Evolutionary conservation across 2,888 invertebrate species (phyloP).

Genomic region (Pseudococcus longispinus): DNA sequence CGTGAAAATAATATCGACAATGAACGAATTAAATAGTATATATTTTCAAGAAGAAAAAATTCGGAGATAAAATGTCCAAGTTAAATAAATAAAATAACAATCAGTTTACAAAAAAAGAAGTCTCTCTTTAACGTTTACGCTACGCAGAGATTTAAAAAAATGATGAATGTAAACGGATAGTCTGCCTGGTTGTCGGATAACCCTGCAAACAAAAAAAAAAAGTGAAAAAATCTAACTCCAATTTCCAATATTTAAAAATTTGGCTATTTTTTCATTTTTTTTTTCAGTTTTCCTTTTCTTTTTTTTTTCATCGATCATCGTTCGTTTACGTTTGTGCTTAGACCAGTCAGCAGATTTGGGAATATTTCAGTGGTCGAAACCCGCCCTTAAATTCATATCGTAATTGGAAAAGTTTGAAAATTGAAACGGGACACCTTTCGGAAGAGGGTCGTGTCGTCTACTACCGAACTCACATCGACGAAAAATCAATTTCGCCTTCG

Average conservation of each 20-base stretch:
- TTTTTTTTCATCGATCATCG: not conserved
- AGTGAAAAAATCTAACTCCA: slow-evolving; percentile 44
- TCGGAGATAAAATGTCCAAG: slow-evolving; percentile 32
- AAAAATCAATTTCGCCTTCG: not conserved
- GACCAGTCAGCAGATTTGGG: not conserved
- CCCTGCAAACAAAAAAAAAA: slow-evolving; percentile 56
- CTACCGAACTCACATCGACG: not conserved
- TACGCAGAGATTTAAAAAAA: slow-evolving; percentile 49
- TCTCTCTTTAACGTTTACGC: slow-evolving; percentile 37
- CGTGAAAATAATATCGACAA: slow-evolving; percentile 48
- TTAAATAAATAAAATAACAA: slow-evolving; percentile 50
- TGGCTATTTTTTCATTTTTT: not conserved
- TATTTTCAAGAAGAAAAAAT: slow-evolving; percentile 45
- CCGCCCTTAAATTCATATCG: not conserved
- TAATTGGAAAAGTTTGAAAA: not conserved
- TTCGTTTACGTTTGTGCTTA: not conserved
- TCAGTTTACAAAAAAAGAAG: not conserved
- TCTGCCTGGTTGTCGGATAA: slow-evolving; percentile 55
- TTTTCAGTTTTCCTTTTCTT: not conserved
- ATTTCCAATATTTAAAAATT: not conserved
- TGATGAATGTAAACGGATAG: slow-evolving; percentile 55
- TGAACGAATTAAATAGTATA: slow-evolving; percentile 33
- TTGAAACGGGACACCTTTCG: not conserved
- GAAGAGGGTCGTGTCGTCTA: not conserved
- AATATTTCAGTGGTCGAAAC: not conserved